Evolutionary conservation across 2,888 invertebrate species (phyloP).

Genomic region (Sericinus montela): DNA sequence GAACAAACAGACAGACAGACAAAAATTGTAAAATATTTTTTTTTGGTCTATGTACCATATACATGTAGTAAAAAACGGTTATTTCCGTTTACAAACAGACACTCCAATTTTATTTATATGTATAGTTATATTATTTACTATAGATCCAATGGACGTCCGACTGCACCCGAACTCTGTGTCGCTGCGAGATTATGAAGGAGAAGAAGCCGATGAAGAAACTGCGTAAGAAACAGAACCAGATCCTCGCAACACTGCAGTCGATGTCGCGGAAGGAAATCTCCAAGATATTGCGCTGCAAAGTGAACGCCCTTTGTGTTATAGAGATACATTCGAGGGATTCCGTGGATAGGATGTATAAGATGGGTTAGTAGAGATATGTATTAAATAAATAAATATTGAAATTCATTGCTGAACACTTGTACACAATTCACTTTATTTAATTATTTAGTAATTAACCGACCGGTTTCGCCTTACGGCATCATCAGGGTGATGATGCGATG

Average conservation of each 20-base stretch:
- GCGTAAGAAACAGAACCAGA: conserved; percentile 87
- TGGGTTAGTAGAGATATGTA: conserved; percentile 76
- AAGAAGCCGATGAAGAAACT: conserved; percentile 90
- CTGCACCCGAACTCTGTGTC: conserved; percentile 88
- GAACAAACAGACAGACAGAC: too few relatives aligned
- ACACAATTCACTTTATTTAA: too few relatives aligned
- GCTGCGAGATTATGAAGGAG: conserved; percentile 86
- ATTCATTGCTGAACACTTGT: too few relatives aligned
- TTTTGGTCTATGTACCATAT: too few relatives aligned
- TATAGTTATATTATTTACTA: background rate
- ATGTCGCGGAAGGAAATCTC: conserved; percentile 87
- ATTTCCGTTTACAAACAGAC: too few relatives aligned
- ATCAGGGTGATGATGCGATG: too few relatives aligned
- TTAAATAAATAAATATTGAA: too few relatives aligned
- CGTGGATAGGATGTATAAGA: conserved; percentile 91
- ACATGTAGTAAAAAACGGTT: too few relatives aligned
- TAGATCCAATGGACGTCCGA: conserved; percentile 95
- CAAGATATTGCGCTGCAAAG: conserved; percentile 88
- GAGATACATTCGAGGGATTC: conserved; percentile 96
- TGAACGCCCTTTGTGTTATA: conserved; percentile 91
- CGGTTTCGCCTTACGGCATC: too few relatives aligned
- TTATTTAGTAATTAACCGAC: too few relatives aligned
- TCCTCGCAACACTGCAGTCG: conserved; percentile 87
- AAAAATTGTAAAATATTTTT: too few relatives aligned
- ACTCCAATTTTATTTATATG: too few relatives aligned